phyloP scores from a whole-genome alignment of 2,888 invertebrate genomes.

The Latrodectus hesperus region DNA sequence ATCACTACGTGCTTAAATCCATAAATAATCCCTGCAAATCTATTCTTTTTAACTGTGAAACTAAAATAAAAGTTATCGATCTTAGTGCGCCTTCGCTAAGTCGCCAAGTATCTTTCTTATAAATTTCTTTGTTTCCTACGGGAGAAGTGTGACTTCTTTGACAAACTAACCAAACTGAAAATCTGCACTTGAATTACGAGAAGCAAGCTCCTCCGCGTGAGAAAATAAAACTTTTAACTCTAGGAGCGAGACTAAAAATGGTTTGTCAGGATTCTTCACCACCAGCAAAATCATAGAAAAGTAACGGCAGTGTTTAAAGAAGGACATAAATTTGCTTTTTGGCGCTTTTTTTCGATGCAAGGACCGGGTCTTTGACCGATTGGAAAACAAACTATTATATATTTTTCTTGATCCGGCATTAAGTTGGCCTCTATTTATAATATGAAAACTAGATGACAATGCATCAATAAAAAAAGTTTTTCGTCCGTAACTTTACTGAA shows the following conservation, averaged over 20 bases:
- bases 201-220: slow-evolving; percentile 3
- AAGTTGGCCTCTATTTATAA: slow-evolving; percentile 38
- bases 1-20: neutral
- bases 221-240: slow-evolving; percentile 42
- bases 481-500: neutral
- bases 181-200: slow-evolving; percentile 19
- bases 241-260: slow-evolving; percentile 6
- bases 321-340: slow-evolving; percentile 8
- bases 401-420: neutral
- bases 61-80: neutral
- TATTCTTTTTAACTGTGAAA: neutral
- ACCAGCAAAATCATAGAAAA: slow-evolving; percentile 1
- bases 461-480: neutral
- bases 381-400: neutral
- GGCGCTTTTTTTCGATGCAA: slow-evolving; percentile 19
- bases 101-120: neutral
- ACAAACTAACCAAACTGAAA: slow-evolving; percentile 8
- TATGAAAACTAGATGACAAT: slow-evolving; percentile 2
- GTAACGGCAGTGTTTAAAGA: slow-evolving; percentile 1
- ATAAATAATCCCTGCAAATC: neutral
- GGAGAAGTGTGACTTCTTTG: neutral
- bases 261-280: slow-evolving; percentile 8
- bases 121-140: neutral
- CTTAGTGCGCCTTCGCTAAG: neutral
- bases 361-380: slow-evolving; percentile 28